Percentiles rank a stretch among this genome's conserved stretches.
Evolutionary conservation across 2,797 vertebrate genomes (phyloP).

Genomic region (Buceros bicornis): DNA sequence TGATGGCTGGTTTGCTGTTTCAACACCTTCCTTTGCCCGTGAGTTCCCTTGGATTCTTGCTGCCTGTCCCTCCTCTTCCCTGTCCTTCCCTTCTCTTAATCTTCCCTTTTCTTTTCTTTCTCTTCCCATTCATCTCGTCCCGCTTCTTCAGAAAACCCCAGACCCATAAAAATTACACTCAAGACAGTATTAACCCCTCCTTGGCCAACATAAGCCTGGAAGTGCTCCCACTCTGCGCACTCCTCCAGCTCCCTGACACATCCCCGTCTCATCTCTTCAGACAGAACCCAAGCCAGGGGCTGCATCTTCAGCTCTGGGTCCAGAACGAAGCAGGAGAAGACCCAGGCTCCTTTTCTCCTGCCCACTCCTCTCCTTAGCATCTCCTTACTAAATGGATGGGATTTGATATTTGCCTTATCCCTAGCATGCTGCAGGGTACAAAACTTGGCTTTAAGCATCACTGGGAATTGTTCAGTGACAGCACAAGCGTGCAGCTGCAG

Average conservation of each 20-base stretch:
- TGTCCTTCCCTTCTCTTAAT: background rate
- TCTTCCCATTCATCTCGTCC: background rate
- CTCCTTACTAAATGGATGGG: background rate
- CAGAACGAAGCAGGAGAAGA: background rate
- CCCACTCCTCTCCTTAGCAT: background rate
- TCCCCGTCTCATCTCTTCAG: background rate
- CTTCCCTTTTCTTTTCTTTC: background rate
- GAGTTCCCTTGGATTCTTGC: background rate
- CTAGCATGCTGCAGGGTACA: background rate
- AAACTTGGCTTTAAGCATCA: background rate
- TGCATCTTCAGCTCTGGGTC: background rate
- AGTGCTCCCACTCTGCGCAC: rapidly evolving
- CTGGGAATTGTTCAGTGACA: background rate
- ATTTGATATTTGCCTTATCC: background rate
- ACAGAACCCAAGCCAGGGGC: background rate
- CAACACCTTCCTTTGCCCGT: background rate
- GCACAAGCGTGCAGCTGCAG: background rate
- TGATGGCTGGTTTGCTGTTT: background rate
- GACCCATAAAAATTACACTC: background rate
- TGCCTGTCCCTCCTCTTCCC: background rate
- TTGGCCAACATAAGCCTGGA: background rate
- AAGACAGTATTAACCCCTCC: background rate
- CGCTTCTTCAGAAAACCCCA: background rate
- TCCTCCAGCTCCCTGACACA: background rate
- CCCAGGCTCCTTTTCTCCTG: background rate